Percentiles rank a stretch among this genome's conserved stretches.
Evolutionary conservation across 1,140 invertebrate species (phyloP).

Genomic region (Drusus annulatus): DNA sequence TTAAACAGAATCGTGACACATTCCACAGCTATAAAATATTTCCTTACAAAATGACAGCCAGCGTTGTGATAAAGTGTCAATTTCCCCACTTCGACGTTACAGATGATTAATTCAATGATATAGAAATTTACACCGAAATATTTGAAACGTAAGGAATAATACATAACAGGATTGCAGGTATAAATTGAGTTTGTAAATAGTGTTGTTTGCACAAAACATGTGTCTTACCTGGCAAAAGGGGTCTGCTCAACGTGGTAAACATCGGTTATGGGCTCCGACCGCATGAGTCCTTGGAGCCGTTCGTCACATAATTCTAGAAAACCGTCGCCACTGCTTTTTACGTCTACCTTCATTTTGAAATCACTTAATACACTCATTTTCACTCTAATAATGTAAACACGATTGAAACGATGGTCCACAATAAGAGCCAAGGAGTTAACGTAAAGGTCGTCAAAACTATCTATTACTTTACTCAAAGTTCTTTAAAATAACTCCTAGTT

Average conservation of each 20-base stretch:
- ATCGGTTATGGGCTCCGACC: constrained; percentile 76
- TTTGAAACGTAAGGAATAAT: no score
- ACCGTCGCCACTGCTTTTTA: constrained; percentile 72
- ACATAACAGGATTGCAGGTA: no score
- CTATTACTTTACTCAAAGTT: constrained; percentile 5
- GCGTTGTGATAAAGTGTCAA: neutral
- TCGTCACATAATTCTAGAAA: constrained; percentile 76
- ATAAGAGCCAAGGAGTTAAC: neutral
- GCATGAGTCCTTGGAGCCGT: constrained; percentile 73
- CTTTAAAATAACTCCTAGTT: constrained; percentile 12
- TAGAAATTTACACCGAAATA: no score
- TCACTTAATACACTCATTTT: constrained; percentile 71
- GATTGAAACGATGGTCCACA: constrained; percentile 25
- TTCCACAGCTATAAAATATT: neutral
- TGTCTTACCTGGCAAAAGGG: constrained; percentile 77
- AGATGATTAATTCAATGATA: no score
- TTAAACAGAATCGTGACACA: neutral
- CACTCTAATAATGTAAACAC: constrained; percentile 50
- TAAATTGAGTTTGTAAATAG: neutral
- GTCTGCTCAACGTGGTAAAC: constrained; percentile 80
- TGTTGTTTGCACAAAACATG: constrained; percentile 18
- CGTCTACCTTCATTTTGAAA: constrained; percentile 66
- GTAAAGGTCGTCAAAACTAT: constrained; percentile 21
- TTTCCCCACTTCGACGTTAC: no score
- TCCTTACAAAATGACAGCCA: neutral